Evolutionary conservation across 1,140 invertebrate genomes (phyloP).

Genomic region (Drosophila melanogaster): DNA sequence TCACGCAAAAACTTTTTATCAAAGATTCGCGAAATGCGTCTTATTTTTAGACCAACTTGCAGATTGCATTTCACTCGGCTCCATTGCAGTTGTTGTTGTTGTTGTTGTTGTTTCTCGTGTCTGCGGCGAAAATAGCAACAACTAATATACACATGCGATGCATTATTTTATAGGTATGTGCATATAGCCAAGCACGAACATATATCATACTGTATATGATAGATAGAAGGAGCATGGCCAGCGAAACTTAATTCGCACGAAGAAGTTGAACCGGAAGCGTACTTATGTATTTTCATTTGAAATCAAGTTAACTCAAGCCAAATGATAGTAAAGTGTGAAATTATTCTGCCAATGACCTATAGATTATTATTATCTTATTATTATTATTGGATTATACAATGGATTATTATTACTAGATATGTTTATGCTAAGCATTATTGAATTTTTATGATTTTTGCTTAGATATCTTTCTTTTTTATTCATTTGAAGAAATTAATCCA

Average conservation of each 20-base stretch:
- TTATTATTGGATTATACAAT: too few relatives aligned
- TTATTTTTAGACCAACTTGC: slow-evolving; percentile 63
- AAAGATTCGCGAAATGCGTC: slow-evolving; percentile 67
- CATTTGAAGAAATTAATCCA: too few relatives aligned
- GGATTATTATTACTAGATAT: too few relatives aligned
- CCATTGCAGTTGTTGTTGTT: slow-evolving; percentile 53
- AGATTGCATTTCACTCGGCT: slow-evolving; percentile 75
- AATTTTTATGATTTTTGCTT: too few relatives aligned
- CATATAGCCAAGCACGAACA: slow-evolving; percentile 4
- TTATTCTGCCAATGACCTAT: too few relatives aligned
- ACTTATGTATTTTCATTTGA: background rate
- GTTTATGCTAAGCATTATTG: too few relatives aligned
- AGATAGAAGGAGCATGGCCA: slow-evolving; percentile 25
- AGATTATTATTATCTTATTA: too few relatives aligned
- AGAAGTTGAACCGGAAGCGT: background rate
- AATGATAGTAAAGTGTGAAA: too few relatives aligned
- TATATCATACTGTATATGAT: slow-evolving; percentile 29
- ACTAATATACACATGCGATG: slow-evolving; percentile 38
- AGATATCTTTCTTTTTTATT: too few relatives aligned
- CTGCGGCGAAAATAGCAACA: slow-evolving; percentile 59
- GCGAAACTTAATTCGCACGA: slow-evolving; percentile 12
- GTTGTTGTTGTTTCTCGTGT: slow-evolving; percentile 31
- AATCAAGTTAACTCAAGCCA: too few relatives aligned
- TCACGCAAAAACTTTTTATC: slow-evolving; percentile 70
- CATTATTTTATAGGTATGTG: slow-evolving; percentile 34